A percentile compares a stretch with the other conserved stretches of the same genome.
These are phyloP conservation scores for Cryptus armator DNA, from an alignment of 2,888 invertebrate genomes.

Conservation along the genomic window DNA sequence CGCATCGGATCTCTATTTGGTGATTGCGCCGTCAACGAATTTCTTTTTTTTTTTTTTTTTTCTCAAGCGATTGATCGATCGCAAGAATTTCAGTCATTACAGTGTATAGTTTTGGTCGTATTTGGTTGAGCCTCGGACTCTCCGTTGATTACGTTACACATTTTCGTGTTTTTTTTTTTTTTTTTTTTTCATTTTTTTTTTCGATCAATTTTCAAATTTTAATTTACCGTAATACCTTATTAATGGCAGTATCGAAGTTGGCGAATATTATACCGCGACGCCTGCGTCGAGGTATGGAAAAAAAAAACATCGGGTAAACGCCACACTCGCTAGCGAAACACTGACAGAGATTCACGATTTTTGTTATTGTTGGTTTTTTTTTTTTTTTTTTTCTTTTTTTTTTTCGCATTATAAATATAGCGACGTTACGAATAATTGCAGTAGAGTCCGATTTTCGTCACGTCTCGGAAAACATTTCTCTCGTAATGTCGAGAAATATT, in stretches of 20 bases:
- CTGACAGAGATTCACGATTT: constrained; percentile 53
- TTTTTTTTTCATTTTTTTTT: constrained; percentile 28
- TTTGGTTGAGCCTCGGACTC: constrained; percentile 39
- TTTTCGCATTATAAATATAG: constrained; percentile 36
- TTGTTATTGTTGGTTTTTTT: not conserved
- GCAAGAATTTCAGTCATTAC: constrained; percentile 54
- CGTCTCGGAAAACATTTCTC: constrained; percentile 3
- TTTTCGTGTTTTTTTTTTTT: constrained; percentile 22
- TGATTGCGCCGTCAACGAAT: constrained; percentile 53
- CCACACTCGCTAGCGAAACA: constrained; percentile 43
- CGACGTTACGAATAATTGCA: constrained; percentile 19
- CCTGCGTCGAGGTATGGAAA: constrained; percentile 64
- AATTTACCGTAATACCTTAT: constrained; percentile 30
- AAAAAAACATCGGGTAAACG: constrained; percentile 41
- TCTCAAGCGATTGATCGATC: constrained; percentile 45
- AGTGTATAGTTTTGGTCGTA: constrained; percentile 58
- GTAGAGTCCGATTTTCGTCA: constrained; percentile 16
- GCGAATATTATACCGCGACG: constrained; percentile 56
- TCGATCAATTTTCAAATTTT: constrained; percentile 47
- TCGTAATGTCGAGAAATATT: constrained; percentile 31
- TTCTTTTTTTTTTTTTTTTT: constrained; percentile 20
- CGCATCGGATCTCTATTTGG: constrained; percentile 59
- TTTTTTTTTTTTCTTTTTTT: constrained; percentile 6
- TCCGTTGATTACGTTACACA: constrained; percentile 27
- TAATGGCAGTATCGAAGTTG: constrained; percentile 64